These are phyloP conservation scores for Cossypha caffra DNA, from an alignment of 2,797 vertebrate genomes.

Conservation along the genomic window DNA sequence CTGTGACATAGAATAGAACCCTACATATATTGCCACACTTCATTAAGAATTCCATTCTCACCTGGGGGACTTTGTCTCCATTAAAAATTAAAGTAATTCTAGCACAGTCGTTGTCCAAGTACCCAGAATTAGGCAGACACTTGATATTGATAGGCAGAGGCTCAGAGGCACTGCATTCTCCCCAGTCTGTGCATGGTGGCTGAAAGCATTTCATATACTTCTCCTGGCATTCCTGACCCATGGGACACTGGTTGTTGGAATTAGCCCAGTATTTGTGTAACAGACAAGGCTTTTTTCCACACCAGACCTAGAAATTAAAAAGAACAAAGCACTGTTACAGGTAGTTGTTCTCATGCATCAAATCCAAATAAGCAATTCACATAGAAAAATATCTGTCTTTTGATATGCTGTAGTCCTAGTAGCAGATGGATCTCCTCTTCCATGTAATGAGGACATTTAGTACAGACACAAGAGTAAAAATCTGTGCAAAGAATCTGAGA, in stretches of 20 bases:
- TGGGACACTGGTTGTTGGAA: slow-evolving; percentile 77
- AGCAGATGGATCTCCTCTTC: neutral
- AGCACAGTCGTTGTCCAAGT: slow-evolving; percentile 88
- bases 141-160: slow-evolving; percentile 76
- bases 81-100: slow-evolving; percentile 91
- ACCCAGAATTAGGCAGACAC: slow-evolving; percentile 85
- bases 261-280: slow-evolving; percentile 69
- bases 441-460: neutral
- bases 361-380: neutral
- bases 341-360: neutral
- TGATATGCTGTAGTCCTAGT: neutral
- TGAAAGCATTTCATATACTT: slow-evolving; percentile 88
- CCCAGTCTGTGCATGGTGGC: slow-evolving; percentile 88
- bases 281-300: slow-evolving; percentile 87
- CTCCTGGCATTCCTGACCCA: slow-evolving; percentile 84
- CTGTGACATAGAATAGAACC: neutral
- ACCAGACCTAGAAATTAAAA: slow-evolving; percentile 83
- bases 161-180: slow-evolving; percentile 83
- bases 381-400: neutral
- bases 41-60: slow-evolving; percentile 67
- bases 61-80: slow-evolving; percentile 87
- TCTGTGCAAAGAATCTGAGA: neutral
- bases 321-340: neutral
- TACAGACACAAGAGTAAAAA: neutral
- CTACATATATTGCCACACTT: neutral